Percentiles rank a stretch among this genome's conserved stretches.
Evolutionary conservation across 1,140 invertebrate species (phyloP).

Genomic region (Cotesia vestalis): DNA sequence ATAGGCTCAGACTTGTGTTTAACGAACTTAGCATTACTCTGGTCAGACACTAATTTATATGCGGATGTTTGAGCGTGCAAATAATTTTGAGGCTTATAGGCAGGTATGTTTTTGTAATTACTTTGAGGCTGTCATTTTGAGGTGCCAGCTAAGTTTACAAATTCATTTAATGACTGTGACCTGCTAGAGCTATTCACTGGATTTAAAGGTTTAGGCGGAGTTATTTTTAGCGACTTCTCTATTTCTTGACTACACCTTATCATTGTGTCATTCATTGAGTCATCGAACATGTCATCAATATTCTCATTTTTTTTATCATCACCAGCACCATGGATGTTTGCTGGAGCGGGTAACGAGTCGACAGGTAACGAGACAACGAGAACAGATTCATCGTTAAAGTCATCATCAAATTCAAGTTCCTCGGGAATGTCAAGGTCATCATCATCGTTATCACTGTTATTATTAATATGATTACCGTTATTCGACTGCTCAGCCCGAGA

Average conservation of each 20-base stretch:
- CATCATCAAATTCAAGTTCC: conserved; percentile 34
- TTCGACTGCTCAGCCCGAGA: conserved; percentile 16
- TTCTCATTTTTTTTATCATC: conserved; percentile 26
- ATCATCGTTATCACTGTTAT: background rate
- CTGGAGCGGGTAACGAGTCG: background rate
- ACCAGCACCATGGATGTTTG: conserved; percentile 12
- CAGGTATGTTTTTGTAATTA: too few species aligned
- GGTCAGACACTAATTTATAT: too few species aligned
- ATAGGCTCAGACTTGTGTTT: conserved; percentile 26
- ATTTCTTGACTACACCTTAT: conserved; percentile 55
- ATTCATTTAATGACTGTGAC: background rate
- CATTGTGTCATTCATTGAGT: conserved; percentile 52
- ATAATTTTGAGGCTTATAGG: too few species aligned
- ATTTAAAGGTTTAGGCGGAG: background rate
- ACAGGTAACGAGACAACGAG: background rate
- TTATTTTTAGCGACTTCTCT: conserved; percentile 49
- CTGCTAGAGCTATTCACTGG: background rate
- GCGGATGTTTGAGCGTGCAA: too few species aligned
- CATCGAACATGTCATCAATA: conserved; percentile 53
- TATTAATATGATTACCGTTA: background rate
- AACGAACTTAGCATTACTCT: background rate
- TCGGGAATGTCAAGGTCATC: conserved; percentile 17
- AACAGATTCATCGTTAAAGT: conserved; percentile 12
- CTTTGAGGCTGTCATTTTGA: too few species aligned
- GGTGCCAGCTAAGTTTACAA: background rate